These are phyloP conservation scores for Calonectris borealis DNA, from an alignment of 2,113 vertebrate genomes.

Conservation along the genomic window DNA sequence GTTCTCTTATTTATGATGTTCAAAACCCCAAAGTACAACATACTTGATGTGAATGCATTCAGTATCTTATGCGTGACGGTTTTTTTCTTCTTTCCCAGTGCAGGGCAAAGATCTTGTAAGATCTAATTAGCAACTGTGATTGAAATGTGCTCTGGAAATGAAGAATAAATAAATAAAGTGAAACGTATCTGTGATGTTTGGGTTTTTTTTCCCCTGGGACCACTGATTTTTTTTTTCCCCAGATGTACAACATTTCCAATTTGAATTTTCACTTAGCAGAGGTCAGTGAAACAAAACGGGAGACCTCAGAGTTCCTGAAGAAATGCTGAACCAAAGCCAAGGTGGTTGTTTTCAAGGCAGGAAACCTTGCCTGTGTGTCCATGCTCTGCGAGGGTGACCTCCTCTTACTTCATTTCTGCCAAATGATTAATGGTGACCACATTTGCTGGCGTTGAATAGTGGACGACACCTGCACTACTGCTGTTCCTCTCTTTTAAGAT, in stretches of 20 bases:
- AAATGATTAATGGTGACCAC: not conserved
- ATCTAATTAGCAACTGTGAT: constrained; percentile 10
- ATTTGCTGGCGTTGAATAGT: not conserved
- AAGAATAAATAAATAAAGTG: constrained; percentile 41
- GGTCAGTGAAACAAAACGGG: not conserved
- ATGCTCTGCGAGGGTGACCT: not conserved
- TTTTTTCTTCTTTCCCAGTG: constrained; percentile 26
- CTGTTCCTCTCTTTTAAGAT: not conserved
- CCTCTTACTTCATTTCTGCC: not conserved
- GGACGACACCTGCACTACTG: not conserved
- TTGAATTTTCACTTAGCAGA: not conserved
- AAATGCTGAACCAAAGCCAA: not conserved
- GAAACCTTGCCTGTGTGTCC: not conserved
- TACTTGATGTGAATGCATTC: not conserved
- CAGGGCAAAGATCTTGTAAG: constrained; percentile 30
- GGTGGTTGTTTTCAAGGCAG: not conserved
- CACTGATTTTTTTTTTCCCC: not conserved
- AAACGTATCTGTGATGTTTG: not conserved
- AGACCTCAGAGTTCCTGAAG: not conserved
- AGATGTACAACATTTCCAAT: not conserved
- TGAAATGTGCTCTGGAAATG: constrained; percentile 39
- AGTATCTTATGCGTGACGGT: constrained; percentile 24
- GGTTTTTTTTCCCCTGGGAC: not conserved
- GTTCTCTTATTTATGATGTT: constrained; percentile 40
- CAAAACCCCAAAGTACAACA: not conserved